These are phyloP conservation scores for Lipotes vexillifer DNA, from an alignment of 2,113 vertebrate species.

Conservation along the genomic window DNA sequence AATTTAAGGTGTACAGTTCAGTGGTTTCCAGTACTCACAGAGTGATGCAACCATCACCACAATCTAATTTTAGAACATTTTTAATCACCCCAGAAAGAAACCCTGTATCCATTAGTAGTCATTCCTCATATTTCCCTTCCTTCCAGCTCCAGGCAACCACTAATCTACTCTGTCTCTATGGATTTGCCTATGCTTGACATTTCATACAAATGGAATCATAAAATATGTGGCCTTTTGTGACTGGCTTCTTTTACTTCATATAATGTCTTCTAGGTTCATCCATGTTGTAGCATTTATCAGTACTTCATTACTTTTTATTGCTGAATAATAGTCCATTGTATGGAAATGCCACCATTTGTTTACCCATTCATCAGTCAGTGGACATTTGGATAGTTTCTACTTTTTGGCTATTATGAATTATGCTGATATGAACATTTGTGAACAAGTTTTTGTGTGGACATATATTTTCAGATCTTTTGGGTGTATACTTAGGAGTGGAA, in stretches of 20 bases:
- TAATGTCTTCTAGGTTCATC: background rate
- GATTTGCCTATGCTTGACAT: background rate
- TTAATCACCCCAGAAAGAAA: background rate
- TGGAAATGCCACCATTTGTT: background rate
- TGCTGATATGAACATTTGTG: background rate
- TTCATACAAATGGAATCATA: conserved; percentile 11
- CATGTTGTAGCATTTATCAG: background rate
- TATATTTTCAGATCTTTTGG: background rate
- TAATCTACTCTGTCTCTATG: background rate
- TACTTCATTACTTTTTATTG: conserved; percentile 15
- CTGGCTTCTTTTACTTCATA: conserved; percentile 5
- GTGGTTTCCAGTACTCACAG: background rate
- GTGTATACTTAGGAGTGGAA: background rate
- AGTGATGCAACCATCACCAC: background rate
- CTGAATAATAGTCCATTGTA: background rate
- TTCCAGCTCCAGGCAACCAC: background rate
- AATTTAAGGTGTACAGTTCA: background rate
- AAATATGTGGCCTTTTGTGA: background rate
- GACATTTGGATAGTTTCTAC: conserved; percentile 5
- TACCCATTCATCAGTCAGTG: background rate
- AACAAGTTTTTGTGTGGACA: background rate
- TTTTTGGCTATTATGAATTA: background rate
- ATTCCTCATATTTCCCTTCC: background rate
- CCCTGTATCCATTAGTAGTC: background rate
- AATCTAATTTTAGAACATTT: conserved; percentile 16